Percentiles rank a stretch among this genome's conserved stretches.
Conservation (phyloP, 2,888 invertebrate species). For the Cephus pulcher region DNA sequence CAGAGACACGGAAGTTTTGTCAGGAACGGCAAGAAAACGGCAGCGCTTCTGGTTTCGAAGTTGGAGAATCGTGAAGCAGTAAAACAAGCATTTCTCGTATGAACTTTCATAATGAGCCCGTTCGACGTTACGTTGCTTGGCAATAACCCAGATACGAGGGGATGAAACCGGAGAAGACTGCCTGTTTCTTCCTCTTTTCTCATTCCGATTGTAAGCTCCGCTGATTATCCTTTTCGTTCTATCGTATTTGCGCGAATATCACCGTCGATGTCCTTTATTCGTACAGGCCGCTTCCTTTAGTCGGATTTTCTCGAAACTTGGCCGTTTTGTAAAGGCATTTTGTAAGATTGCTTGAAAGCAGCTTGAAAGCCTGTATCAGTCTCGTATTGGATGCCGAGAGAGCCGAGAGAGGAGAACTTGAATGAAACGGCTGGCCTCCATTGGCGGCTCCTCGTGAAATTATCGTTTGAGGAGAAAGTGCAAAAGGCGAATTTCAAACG, state of each 20-base stretch:
- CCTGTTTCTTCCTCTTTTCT: neutral
- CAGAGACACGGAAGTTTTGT: neutral
- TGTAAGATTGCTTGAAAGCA: slow-evolving; percentile 35
- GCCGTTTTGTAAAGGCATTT: slow-evolving; percentile 40
- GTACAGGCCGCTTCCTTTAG: slow-evolving; percentile 40
- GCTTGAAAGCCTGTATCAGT: slow-evolving; percentile 18
- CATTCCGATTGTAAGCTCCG: neutral
- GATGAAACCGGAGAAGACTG: neutral
- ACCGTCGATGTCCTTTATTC: neutral
- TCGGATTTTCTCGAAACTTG: slow-evolving; percentile 41
- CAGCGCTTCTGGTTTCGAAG: slow-evolving; percentile 6
- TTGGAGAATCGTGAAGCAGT: slow-evolving; percentile 54
- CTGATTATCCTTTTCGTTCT: neutral
- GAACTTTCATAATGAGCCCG: slow-evolving; percentile 61
- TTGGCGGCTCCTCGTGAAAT: slow-evolving; percentile 33
- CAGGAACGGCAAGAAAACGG: neutral
- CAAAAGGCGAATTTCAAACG: slow-evolving; percentile 30
- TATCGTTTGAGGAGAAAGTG: slow-evolving; percentile 34
- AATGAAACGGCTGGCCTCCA: slow-evolving; percentile 12
- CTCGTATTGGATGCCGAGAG: slow-evolving; percentile 23
- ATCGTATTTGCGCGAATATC: neutral
- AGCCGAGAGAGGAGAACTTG: slow-evolving; percentile 14
- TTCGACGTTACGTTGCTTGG: slow-evolving; percentile 56
- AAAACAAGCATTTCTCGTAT: slow-evolving; percentile 42
- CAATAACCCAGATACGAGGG: slow-evolving; percentile 48